Percentiles rank a stretch among this genome's conserved stretches.
Conservation (phyloP, 2,888 invertebrate species). For the Baronia brevicornis region DNA sequence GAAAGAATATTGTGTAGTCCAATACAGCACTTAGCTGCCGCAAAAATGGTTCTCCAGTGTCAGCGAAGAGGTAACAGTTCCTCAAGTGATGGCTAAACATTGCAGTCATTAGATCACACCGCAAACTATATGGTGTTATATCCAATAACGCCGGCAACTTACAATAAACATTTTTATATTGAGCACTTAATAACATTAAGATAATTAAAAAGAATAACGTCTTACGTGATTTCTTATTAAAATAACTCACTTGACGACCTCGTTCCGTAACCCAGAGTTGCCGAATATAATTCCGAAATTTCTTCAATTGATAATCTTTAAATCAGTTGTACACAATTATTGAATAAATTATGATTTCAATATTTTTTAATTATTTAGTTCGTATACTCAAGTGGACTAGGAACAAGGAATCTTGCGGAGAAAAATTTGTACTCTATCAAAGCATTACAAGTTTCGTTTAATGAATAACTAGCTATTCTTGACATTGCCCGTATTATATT, state of each 20-base stretch:
- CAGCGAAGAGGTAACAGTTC: slow-evolving; percentile 66
- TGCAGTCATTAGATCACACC: slow-evolving; percentile 65
- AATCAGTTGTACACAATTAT: too few relatives aligned
- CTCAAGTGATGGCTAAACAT: slow-evolving; percentile 69
- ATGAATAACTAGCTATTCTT: too few relatives aligned
- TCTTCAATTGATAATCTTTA: slow-evolving; percentile 60
- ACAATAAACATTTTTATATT: slow-evolving; percentile 9
- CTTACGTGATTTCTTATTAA: background rate
- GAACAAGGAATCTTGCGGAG: too few relatives aligned
- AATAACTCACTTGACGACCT: slow-evolving; percentile 56
- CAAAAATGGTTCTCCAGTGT: slow-evolving; percentile 64
- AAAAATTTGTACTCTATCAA: too few relatives aligned
- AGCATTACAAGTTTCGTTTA: too few relatives aligned
- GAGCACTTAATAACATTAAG: background rate
- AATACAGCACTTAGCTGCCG: slow-evolving; percentile 63
- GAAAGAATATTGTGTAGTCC: slow-evolving; percentile 64
- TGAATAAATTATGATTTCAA: too few relatives aligned
- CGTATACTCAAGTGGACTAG: too few relatives aligned
- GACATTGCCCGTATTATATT: too few relatives aligned
- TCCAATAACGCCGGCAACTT: slow-evolving; percentile 53
- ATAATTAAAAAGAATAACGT: background rate
- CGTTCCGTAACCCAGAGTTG: slow-evolving; percentile 68
- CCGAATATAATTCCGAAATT: slow-evolving; percentile 63
- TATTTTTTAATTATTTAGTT: too few relatives aligned
- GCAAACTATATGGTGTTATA: slow-evolving; percentile 60